phyloP scores from a whole-genome alignment of 2,113 vertebrate genomes.

The Carassius carassius region DNA sequence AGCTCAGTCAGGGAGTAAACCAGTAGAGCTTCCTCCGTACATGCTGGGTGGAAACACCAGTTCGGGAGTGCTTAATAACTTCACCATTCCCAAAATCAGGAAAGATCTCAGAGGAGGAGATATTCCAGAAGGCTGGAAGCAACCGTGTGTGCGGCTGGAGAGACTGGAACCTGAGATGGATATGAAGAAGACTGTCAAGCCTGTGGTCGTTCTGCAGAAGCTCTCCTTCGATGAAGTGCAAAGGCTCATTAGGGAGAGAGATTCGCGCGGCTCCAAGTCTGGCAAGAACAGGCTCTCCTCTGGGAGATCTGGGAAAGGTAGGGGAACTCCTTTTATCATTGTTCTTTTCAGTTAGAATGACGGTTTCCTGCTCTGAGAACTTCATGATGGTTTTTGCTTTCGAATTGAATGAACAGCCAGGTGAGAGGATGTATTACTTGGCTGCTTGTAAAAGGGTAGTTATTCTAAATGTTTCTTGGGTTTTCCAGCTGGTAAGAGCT shows the following conservation, averaged over 20 bases:
- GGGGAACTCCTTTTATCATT: constrained; percentile 48
- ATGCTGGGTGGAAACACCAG: constrained; percentile 75
- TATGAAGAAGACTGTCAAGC: constrained; percentile 92
- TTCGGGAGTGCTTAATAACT: constrained; percentile 91
- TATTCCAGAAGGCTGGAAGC: constrained; percentile 78
- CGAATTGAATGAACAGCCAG: neutral
- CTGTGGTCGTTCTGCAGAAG: constrained; percentile 95
- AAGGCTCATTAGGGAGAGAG: constrained; percentile 91
- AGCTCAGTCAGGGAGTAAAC: constrained; percentile 66
- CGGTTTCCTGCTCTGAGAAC: neutral
- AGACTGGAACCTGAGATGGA: constrained; percentile 89
- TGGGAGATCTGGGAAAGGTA: constrained; percentile 88
- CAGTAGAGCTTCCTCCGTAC: constrained; percentile 70
- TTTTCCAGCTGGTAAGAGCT: neutral
- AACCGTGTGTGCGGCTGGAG: constrained; percentile 86
- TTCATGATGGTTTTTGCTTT: neutral
- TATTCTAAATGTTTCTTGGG: neutral
- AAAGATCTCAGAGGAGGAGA: constrained; percentile 78
- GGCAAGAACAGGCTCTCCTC: constrained; percentile 87
- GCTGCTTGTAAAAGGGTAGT: neutral
- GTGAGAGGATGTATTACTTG: neutral
- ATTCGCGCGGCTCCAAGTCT: constrained; percentile 81
- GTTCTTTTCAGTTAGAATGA: neutral
- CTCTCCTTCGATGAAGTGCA: constrained; percentile 93
- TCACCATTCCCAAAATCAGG: constrained; percentile 96